phyloP scores from a whole-genome alignment of 1,140 invertebrate genomes.

The Potamilus streckersoni region DNA sequence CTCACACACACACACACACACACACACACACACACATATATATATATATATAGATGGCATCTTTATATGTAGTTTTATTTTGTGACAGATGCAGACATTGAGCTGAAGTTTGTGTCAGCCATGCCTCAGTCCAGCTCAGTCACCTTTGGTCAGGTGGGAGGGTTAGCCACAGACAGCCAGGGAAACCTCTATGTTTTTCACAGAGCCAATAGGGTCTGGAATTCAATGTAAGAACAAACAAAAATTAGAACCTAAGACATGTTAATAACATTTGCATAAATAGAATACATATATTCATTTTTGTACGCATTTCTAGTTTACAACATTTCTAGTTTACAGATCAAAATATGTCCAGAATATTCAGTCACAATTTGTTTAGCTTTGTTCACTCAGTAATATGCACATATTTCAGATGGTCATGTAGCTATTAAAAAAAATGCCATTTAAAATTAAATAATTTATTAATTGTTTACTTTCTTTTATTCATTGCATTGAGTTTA shows the following conservation, averaged over 20 bases:
- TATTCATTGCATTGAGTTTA: too few relatives aligned
- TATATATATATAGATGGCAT: too few relatives aligned
- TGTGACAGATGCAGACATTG: conserved; percentile 3
- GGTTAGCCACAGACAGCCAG: conserved; percentile 83
- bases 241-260: neutral
- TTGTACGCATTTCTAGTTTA: conserved; percentile 1
- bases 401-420: too few relatives aligned
- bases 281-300: neutral
- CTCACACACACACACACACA: too few relatives aligned
- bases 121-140: conserved; percentile 62
- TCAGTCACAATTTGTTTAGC: too few relatives aligned
- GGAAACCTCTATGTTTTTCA: conserved; percentile 91
- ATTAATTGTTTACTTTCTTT: too few relatives aligned
- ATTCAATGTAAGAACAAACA: conserved; percentile 75
- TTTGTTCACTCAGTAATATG: too few relatives aligned
- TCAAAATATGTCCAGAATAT: neutral
- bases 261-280: neutral
- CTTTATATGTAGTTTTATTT: too few relatives aligned
- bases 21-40: too few relatives aligned
- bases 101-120: conserved; percentile 21
- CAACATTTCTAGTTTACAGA: neutral
- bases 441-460: too few relatives aligned
- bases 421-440: too few relatives aligned
- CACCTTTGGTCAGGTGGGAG: conserved; percentile 81
- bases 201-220: conserved; percentile 84